Conservation (phyloP, 2,113 vertebrate species). For the Stegostoma tigrinum region DNA sequence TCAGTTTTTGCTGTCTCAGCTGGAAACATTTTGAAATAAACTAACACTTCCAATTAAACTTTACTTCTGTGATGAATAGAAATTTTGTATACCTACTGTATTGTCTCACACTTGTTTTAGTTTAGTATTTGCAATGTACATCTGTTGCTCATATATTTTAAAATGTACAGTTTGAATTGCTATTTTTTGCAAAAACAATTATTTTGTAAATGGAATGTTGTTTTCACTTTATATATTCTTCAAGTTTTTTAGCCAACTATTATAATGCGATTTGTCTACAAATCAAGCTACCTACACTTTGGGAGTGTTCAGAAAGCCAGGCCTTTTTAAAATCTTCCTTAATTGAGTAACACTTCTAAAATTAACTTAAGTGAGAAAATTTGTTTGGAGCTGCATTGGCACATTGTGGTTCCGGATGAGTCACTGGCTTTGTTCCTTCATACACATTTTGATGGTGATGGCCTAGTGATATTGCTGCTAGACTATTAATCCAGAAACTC, state of each 20-base stretch:
- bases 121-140: background rate
- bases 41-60: background rate
- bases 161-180: background rate
- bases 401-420: no score
- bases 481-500: no score
- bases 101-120: background rate
- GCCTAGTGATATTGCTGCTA: no score
- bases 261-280: background rate
- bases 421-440: no score
- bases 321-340: no score
- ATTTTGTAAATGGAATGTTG: background rate
- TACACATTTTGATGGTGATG: no score
- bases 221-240: background rate
- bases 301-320: no score
- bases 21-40: background rate
- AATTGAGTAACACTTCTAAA: no score
- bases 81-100: background rate
- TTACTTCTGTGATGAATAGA: background rate
- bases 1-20: background rate
- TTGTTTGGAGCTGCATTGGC: no score
- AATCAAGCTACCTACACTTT: no score
- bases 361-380: no score
- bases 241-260: background rate
- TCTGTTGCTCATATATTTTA: background rate
- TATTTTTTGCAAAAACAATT: background rate